These are phyloP conservation scores for Drosophila infuscata DNA, from an alignment of 2,888 invertebrate species.

Conservation along the genomic window DNA sequence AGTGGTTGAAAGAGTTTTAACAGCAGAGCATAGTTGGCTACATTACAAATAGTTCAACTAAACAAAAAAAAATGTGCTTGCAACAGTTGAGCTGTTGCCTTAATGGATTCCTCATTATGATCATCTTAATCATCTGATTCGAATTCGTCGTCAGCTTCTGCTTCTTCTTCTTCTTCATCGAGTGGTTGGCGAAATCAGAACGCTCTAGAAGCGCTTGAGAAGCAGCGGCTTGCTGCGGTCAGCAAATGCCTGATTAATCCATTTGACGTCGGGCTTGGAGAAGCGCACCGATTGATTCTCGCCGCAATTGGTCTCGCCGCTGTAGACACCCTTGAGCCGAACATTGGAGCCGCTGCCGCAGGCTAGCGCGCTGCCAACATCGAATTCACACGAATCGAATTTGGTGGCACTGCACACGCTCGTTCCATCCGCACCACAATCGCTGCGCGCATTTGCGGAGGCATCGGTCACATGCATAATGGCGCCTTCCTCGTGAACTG, in stretches of 20 bases:
- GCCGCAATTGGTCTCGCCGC: slow-evolving; percentile 90
- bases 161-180: not conserved
- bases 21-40: slow-evolving; percentile 63
- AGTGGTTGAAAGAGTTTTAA: slow-evolving; percentile 20
- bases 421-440: slow-evolving; percentile 79
- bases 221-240: slow-evolving; percentile 79
- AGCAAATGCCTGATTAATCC: slow-evolving; percentile 85
- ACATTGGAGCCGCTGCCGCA: slow-evolving; percentile 90
- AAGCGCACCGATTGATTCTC: slow-evolving; percentile 87
- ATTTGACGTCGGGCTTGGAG: slow-evolving; percentile 88
- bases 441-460: slow-evolving; percentile 87
- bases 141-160: slow-evolving; percentile 10
- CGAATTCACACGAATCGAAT: slow-evolving; percentile 92
- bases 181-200: slow-evolving; percentile 1
- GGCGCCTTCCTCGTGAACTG: slow-evolving; percentile 91
- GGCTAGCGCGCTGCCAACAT: slow-evolving; percentile 92
- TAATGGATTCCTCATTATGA: slow-evolving; percentile 27
- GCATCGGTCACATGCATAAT: slow-evolving; percentile 91
- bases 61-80: slow-evolving; percentile 31
- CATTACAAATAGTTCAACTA: slow-evolving; percentile 71
- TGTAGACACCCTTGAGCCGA: slow-evolving; percentile 90
- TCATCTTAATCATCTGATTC: slow-evolving; percentile 25
- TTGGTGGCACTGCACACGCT: slow-evolving; percentile 89
- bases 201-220: slow-evolving; percentile 69
- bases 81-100: slow-evolving; percentile 42